phyloP scores from a whole-genome alignment of 2,797 vertebrate genomes.

The Sebastiscus tertius region DNA sequence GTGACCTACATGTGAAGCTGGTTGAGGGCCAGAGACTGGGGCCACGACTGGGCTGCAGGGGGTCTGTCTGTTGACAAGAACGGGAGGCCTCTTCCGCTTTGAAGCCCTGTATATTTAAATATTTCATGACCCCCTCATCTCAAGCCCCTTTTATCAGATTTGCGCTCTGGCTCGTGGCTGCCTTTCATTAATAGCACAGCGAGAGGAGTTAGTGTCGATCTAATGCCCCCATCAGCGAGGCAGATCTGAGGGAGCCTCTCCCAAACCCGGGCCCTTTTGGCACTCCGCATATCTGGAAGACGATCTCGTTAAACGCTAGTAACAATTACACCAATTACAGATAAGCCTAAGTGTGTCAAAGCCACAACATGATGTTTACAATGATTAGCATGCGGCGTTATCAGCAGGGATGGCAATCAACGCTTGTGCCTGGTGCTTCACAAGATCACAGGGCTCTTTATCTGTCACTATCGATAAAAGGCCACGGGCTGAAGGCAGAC shows the following conservation, averaged over 20 bases:
- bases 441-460: conserved; percentile 76
- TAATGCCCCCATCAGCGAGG: conserved; percentile 64
- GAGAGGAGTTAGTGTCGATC: conserved; percentile 62
- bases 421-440: conserved; percentile 57
- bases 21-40: conserved; percentile 59
- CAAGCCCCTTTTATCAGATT: conserved; percentile 76
- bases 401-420: conserved; percentile 76
- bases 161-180: conserved; percentile 70
- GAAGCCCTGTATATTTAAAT: conserved; percentile 83
- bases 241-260: conserved; percentile 61
- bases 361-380: conserved; percentile 81
- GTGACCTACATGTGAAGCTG: conserved; percentile 72
- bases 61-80: conserved; percentile 71
- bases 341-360: conserved; percentile 82
- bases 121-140: conserved; percentile 81
- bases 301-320: conserved; percentile 80
- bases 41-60: conserved; percentile 51
- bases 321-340: conserved; percentile 84
- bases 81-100: conserved; percentile 72
- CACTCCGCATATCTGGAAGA: conserved; percentile 72
- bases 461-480: conserved; percentile 72
- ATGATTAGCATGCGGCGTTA: conserved; percentile 76
- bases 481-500: conserved; percentile 58
- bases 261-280: conserved; percentile 46
- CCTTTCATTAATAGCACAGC: conserved; percentile 77